phyloP scores from a whole-genome alignment of 2,888 invertebrate species.

The Leptothorax acervorum region DNA sequence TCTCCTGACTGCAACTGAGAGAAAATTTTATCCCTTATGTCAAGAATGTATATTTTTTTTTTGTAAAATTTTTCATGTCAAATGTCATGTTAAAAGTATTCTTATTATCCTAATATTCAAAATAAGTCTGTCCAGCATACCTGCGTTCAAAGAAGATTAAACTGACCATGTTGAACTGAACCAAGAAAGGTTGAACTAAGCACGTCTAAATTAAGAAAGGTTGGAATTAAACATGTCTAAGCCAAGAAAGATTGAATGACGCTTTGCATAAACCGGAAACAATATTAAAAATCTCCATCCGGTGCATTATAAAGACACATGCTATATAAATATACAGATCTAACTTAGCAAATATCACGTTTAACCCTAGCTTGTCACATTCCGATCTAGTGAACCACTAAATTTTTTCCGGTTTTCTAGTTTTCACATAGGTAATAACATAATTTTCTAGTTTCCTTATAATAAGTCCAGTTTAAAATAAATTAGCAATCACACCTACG shows the following conservation, averaged over 20 bases:
- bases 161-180: neutral
- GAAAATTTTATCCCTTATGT: neutral
- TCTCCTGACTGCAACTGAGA: neutral
- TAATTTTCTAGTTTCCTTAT: too few relatives aligned
- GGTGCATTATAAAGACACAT: neutral
- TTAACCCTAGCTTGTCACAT: neutral
- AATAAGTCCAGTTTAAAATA: too few relatives aligned
- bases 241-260: too few relatives aligned
- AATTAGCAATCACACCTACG: too few relatives aligned
- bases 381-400: too few relatives aligned
- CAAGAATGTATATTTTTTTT: neutral
- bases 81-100: neutral
- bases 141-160: neutral
- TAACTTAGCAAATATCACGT: neutral
- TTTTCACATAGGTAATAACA: too few relatives aligned
- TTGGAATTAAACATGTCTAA: neutral
- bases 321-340: neutral
- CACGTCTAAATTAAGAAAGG: neutral
- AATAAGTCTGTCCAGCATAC: neutral
- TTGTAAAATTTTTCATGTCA: neutral
- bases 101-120: neutral
- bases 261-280: neutral
- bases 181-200: neutral
- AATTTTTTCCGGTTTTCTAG: too few relatives aligned
- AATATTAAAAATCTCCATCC: neutral